Conservation (phyloP, 2,797 vertebrate genomes). For the Potorous gilbertii region DNA sequence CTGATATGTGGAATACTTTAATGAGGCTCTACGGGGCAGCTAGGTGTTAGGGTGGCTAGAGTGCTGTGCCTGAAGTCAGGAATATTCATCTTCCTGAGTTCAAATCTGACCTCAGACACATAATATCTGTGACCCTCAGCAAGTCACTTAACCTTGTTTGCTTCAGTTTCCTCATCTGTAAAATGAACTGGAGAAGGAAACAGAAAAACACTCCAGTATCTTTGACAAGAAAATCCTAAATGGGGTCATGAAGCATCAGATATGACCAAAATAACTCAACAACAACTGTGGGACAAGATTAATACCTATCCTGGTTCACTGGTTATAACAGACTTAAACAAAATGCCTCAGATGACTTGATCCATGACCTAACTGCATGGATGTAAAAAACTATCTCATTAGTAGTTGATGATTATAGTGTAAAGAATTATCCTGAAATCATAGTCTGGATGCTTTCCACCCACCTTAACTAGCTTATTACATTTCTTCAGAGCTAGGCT, state of each 20-base stretch:
- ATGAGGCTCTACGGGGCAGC: not conserved
- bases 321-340: not conserved
- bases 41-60: not conserved
- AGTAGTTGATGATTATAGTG: conserved; percentile 18
- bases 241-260: not conserved
- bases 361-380: conserved; percentile 28
- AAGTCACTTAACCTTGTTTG: not conserved
- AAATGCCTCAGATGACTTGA: conserved; percentile 37
- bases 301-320: not conserved
- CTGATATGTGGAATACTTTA: not conserved
- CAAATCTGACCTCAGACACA: not conserved
- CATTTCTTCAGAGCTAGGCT: conserved; percentile 25
- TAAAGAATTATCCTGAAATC: not conserved
- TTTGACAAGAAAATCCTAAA: not conserved
- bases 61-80: not conserved
- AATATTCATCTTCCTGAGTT: not conserved
- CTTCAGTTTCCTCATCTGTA: not conserved
- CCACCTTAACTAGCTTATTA: conserved; percentile 12
- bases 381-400: not conserved
- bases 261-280: not conserved
- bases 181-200: not conserved
- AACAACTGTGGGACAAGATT: not conserved
- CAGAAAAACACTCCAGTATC: not conserved
- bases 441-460: conserved; percentile 17
- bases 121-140: not conserved